These are phyloP conservation scores for Crotalus viridis DNA, from an alignment of 2,113 vertebrate genomes.

Conservation along the genomic window DNA sequence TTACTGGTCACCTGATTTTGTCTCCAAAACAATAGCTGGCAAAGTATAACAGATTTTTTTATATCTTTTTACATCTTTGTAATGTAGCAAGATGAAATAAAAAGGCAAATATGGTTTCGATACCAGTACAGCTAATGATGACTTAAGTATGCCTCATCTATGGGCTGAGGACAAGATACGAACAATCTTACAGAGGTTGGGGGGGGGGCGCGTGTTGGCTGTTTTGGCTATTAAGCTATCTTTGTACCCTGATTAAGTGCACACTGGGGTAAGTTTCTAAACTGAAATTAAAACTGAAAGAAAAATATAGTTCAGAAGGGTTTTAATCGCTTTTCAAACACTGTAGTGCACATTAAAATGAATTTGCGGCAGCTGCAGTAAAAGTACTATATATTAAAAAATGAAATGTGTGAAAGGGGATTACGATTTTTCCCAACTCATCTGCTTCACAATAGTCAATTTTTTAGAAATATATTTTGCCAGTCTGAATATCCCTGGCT, in stretches of 20 bases:
- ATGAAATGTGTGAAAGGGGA: background rate
- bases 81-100: background rate
- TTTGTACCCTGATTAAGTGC: background rate
- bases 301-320: background rate
- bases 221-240: background rate
- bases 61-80: background rate
- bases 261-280: background rate
- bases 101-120: background rate
- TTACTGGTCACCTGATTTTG: background rate
- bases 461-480: background rate
- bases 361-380: background rate
- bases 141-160: background rate
- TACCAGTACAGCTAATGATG: background rate
- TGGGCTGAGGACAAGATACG: background rate
- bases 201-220: background rate
- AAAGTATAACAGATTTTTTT: background rate
- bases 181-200: background rate
- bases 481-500: background rate
- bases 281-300: background rate
- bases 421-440: background rate
- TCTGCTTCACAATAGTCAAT: background rate
- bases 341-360: background rate
- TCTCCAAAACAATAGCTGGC: background rate
- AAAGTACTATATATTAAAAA: background rate
- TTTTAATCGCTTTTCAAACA: slow-evolving; percentile 11